Base-by-base conservation (phyloP, 2,113 vertebrate species). In the Nothobranchius kuhntae region DNA sequence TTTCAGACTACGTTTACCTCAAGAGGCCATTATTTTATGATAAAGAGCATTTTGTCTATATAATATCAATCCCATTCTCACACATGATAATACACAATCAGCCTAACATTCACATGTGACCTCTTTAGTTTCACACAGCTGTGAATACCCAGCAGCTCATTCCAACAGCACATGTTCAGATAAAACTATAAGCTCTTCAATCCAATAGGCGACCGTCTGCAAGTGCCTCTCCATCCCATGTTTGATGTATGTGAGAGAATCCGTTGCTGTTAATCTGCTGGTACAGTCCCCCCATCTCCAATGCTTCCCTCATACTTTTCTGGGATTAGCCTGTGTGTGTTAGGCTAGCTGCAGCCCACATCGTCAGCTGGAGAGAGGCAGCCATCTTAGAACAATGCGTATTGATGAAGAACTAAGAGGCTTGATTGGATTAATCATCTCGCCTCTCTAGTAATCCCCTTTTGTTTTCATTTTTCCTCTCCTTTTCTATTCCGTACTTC, bases 321-420 rank as follows among this genome's bases (percentile, higher is more conserved):
- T 74, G 77, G 84, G 84, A 89, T 90, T 90, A 90, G 84, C 86
- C 83, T 0, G 62, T 42, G 62, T 42, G 68, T 65, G 79, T 84
- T 91, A 88, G 90, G 86, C 81, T 85, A 86, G 83, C 86, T 8
- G 15, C 70, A 82, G 83, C 75, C 81, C 78, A 82, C 81, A 85
- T 75, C 76, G 72, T n/a, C 64, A 78, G 76, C 80, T 59, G 65
- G 61, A 69, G 66, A 85, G 79, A 84, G 81, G 87, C 86, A 79
- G 87, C 90, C 86, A 90, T 90, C 70, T 89, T 89, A 82, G 80
- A 89, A 90, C 89, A 90, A 91, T 91, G 85, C 52, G 84, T 86
- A 84, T 83, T 89, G 89, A 89, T 87, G 81, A 83, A 79, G 84
- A 69, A 71, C 80, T 86, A 85, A 87, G 87, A 89, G 69, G 77